A percentile compares a stretch with the other conserved stretches of the same genome.
phyloP scores from a whole-genome alignment of 2,797 vertebrate genomes.

The Falco novaeseelandiae region DNA sequence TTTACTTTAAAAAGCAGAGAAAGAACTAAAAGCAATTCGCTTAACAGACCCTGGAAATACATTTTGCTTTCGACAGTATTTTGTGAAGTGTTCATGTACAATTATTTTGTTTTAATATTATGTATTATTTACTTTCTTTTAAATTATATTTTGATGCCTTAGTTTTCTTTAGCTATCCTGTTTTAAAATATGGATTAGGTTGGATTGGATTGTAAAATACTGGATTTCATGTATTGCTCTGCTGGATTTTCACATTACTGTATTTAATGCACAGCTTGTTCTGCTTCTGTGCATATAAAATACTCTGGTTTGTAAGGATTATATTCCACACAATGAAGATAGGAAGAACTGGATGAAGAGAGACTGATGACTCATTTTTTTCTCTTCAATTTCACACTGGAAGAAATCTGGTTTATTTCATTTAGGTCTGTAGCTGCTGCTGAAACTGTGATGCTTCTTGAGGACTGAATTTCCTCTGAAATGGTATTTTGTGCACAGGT shows the following conservation, averaged over 20 bases:
- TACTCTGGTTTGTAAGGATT: not conserved
- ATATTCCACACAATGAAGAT: not conserved
- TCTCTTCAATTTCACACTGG: not conserved
- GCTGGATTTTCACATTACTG: not conserved
- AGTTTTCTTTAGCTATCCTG: not conserved
- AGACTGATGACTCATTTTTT: not conserved
- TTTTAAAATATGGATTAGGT: not conserved
- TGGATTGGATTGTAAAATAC: not conserved
- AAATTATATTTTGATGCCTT: not conserved
- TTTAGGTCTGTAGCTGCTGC: not conserved
- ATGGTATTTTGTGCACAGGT: not conserved
- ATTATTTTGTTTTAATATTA: not conserved
- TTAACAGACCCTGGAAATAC: not conserved
- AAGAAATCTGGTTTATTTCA: not conserved
- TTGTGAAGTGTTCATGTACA: not conserved
- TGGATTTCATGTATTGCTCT: not conserved
- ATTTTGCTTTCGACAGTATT: not conserved
- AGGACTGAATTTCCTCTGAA: conserved; percentile 4
- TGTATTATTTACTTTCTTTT: not conserved
- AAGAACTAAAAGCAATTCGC: not conserved
- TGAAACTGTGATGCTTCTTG: not conserved
- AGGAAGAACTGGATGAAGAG: not conserved
- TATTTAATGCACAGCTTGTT: not conserved
- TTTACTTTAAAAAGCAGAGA: not conserved
- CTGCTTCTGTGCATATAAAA: not conserved